Base-by-base conservation (phyloP, 2,113 vertebrate genomes). In the Notothenia rossii region DNA sequence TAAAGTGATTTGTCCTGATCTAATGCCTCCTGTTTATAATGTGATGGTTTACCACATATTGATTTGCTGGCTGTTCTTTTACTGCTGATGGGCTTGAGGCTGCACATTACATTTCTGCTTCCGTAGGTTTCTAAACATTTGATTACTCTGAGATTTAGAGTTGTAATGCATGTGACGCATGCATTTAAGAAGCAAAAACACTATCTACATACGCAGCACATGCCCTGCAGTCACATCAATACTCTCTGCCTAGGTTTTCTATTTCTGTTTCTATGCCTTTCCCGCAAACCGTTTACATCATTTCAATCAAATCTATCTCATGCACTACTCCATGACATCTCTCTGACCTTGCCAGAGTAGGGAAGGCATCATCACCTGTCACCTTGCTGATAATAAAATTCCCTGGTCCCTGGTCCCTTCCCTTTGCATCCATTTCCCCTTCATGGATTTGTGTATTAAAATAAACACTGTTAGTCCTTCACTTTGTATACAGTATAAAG, bases 381-480 rank as follows among this genome's bases (percentile, higher is more conserved):
- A 89, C 83, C 82, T 81, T 11, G 65, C 77, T 11, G 85, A 79
- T 94, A 93, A 92, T 93, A 89, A 84, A 88, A 86, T 88, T 89
- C 72, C 73, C 60, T 74, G 62, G 66, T 90, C 70, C 22, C 22
- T 22, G 22, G 22, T 22, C 22, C 22, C 22, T 22, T 22, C 22
- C 22, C 22, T 13, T 55, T 46, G 59, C 63, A 76, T 89, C 75
- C 72, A 85, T 88, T 89, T 81, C 45, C 69, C 68, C 29, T 78
- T 86, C 65, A 77, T 82, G 72, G 64, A 87, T 82, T 71, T 84
- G 61, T 77, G 22, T 53, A 36, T 77, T 40, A 7, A 40, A 48
- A 83, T 79, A 50, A 83, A 74, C 69, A 74, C n/a, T 20, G 54
- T 72, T 71, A 51, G 55, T 53, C 20, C 33, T 10, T 36, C 1